A percentile compares a stretch with the other conserved stretches of the same genome.
Conservation (phyloP, 1,140 invertebrate species). For the Magallana angulata region DNA sequence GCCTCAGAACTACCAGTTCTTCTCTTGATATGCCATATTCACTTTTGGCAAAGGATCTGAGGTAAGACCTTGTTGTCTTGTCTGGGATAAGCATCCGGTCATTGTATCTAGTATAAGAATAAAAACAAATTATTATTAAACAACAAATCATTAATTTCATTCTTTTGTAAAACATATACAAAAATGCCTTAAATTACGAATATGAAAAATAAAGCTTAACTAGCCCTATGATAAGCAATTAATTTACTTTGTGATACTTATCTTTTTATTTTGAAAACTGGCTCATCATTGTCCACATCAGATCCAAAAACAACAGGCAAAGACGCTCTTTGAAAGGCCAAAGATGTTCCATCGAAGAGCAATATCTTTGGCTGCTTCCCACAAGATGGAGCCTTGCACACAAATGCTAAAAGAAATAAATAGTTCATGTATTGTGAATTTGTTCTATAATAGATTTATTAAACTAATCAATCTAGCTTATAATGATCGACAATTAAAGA, state of each 20-base stretch:
- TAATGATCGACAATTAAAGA: too few species aligned
- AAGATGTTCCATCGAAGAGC: constrained; percentile 38
- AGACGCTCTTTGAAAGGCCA: constrained; percentile 41
- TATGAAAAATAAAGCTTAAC: background rate
- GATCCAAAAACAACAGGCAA: background rate
- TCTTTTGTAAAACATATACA: background rate
- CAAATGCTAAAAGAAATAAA: constrained; percentile 30
- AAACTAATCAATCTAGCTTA: background rate
- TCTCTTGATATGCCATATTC: background rate
- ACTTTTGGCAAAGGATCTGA: constrained; percentile 38
- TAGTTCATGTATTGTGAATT: constrained; percentile 13
- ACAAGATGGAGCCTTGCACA: constrained; percentile 21
- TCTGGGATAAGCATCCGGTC: constrained; percentile 26
- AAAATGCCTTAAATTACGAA: background rate
- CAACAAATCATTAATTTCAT: constrained; percentile 9
- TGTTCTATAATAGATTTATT: background rate
- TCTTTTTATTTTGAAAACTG: constrained; percentile 22
- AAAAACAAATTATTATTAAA: constrained; percentile 32
- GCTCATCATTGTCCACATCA: constrained; percentile 17
- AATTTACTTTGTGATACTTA: constrained; percentile 15
- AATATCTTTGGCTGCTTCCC: constrained; percentile 28
- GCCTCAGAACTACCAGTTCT: constrained; percentile 7
- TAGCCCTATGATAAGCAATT: too few species aligned
- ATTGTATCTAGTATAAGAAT: constrained; percentile 29
- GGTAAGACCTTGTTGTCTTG: constrained; percentile 34